These are phyloP conservation scores for Sebastes matsubarae DNA, from an alignment of 2,797 vertebrate species.

Conservation along the genomic window DNA sequence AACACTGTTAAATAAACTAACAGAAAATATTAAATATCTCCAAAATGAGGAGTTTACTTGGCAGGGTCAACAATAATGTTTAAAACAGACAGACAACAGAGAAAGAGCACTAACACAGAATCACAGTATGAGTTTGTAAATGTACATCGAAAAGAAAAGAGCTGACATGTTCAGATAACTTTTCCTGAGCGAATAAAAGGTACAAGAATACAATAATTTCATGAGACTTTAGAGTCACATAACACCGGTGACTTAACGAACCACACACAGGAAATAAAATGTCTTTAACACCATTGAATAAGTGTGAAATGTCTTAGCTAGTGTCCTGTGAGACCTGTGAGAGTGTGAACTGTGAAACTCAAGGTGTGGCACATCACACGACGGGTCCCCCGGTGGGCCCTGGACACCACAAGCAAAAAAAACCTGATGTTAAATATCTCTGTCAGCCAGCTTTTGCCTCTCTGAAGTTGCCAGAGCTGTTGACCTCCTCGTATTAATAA, in stretches of 20 bases:
- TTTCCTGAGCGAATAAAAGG: neutral
- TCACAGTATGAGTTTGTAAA: neutral
- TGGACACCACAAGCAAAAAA: neutral
- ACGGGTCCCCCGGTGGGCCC: neutral
- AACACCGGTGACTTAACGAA: neutral
- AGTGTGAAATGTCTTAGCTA: no score
- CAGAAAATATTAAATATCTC: neutral
- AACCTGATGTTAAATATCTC: neutral
- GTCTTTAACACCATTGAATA: neutral
- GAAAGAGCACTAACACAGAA: neutral
- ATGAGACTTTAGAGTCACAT: neutral
- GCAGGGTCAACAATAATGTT: neutral
- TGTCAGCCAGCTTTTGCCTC: neutral
- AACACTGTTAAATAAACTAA: neutral
- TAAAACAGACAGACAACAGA: constrained; percentile 2
- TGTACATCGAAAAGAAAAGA: neutral
- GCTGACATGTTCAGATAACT: neutral
- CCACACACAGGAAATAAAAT: neutral
- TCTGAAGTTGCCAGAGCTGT: neutral
- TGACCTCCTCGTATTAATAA: neutral
- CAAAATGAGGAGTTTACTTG: neutral
- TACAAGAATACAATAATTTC: neutral
- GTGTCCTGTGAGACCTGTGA: neutral
- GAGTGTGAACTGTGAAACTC: neutral
- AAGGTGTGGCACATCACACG: neutral